Conservation (phyloP, 2,797 vertebrate species). For the Picus viridis region DNA sequence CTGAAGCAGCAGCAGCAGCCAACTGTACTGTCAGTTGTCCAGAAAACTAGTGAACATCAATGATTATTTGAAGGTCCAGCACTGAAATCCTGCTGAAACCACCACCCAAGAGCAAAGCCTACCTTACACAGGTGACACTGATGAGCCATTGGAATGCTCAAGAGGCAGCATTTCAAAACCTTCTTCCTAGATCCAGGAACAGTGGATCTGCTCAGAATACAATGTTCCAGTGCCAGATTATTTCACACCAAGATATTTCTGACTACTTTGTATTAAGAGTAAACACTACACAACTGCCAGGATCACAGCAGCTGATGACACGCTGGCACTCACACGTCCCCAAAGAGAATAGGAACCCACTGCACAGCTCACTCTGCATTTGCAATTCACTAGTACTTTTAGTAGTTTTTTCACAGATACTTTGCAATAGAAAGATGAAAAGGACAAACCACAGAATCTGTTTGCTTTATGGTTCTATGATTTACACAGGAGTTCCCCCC, state of each 20-base stretch:
- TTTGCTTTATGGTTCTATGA: not conserved
- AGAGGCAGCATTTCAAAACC: not conserved
- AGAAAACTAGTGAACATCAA: not conserved
- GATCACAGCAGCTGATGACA: not conserved
- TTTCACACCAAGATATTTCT: not conserved
- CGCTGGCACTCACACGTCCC: not conserved
- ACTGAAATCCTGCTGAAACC: not conserved
- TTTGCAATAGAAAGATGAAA: not conserved
- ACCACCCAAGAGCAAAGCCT: not conserved
- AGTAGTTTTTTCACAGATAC: not conserved
- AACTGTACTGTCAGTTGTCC: not conserved
- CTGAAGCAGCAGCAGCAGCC: not conserved
- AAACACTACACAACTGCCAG: not conserved
- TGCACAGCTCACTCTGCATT: not conserved
- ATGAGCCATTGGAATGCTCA: not conserved
- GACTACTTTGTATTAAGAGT: not conserved
- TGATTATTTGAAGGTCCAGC: not conserved
- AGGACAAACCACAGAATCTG: not conserved
- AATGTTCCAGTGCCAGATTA: not conserved
- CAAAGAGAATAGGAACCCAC: not conserved
- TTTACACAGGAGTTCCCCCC: not conserved
- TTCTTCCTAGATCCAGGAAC: not conserved
- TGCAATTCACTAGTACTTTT: not conserved
- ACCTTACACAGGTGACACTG: not conserved
- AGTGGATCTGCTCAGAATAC: not conserved